Evolutionary conservation across 2,888 invertebrate genomes (phyloP).

Genomic region (Lissocephala sabroskyi): DNA sequence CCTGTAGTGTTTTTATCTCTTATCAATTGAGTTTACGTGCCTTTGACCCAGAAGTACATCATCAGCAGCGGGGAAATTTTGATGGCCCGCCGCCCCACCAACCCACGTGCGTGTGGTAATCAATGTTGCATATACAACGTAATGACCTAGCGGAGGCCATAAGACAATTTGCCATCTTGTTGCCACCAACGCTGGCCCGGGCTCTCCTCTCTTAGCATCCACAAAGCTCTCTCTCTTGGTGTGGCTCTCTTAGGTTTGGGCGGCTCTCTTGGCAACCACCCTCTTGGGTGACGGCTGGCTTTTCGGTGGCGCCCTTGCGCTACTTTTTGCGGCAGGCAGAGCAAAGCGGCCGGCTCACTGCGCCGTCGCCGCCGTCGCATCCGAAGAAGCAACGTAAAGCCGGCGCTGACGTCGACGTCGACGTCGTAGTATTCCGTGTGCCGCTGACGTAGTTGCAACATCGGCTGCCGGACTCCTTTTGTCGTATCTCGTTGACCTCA

Average conservation of each 20-base stretch:
- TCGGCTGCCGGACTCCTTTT: not conserved
- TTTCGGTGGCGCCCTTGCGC: conserved; percentile 51
- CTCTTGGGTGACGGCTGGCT: conserved; percentile 18
- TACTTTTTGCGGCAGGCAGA: conserved; percentile 37
- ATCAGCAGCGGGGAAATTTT: not conserved
- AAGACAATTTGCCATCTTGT: conserved; percentile 9
- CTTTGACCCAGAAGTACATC: conserved; percentile 35
- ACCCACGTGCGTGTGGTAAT: conserved; percentile 33
- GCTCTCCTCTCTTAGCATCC: conserved; percentile 19
- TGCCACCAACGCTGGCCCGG: conserved; percentile 26
- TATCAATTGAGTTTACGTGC: conserved; percentile 32
- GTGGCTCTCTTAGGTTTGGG: conserved; percentile 9
- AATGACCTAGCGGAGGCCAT: conserved; percentile 1
- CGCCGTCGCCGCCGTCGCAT: conserved; percentile 3
- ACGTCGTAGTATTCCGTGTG: conserved; percentile 1
- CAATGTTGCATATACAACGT: conserved; percentile 38
- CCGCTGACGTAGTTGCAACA: not conserved
- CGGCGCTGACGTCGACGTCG: not conserved
- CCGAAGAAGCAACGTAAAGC: conserved; percentile 7
- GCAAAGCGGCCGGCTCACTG: not conserved
- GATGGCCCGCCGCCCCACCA: not conserved
- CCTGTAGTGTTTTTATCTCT: conserved; percentile 19
- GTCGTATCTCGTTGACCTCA: conserved; percentile 69
- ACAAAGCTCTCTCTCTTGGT: too few relatives aligned
- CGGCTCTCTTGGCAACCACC: conserved; percentile 36